These are phyloP conservation scores for Ichneumon xanthorius DNA, from an alignment of 2,888 invertebrate species.

Conservation along the genomic window DNA sequence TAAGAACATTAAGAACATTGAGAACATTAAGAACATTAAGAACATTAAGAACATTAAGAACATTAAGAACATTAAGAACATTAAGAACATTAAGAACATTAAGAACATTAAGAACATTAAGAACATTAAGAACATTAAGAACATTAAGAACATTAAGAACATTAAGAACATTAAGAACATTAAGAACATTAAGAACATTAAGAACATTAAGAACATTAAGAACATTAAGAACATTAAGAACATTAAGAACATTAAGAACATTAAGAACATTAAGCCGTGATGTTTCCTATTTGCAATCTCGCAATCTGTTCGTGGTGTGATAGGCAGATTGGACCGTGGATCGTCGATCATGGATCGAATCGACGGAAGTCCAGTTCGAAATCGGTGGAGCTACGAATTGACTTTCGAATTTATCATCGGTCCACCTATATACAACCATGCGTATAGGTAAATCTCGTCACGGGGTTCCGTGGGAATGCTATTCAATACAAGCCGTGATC, in stretches of 20 bases:
- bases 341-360: background rate
- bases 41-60: too few species aligned
- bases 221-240: too few species aligned
- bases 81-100: background rate
- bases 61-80: too few species aligned
- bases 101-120: background rate
- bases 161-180: background rate
- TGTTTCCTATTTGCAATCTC: too few species aligned
- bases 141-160: background rate
- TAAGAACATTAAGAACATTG: too few species aligned
- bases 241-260: too few species aligned
- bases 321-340: background rate
- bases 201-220: too few species aligned
- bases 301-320: background rate
- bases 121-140: too few species aligned
- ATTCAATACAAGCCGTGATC: slow-evolving; percentile 50
- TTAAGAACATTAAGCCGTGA: too few species aligned
- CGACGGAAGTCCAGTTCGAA: background rate
- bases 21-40: too few species aligned
- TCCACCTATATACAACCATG: background rate
- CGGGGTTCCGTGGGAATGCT: slow-evolving; percentile 53
- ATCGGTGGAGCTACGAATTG: background rate
- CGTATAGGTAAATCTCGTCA: slow-evolving; percentile 31
- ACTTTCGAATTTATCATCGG: background rate
- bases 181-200: too few species aligned